These are phyloP conservation scores for Himalopsyche tibetana DNA, from an alignment of 2,888 invertebrate species.

Conservation along the genomic window DNA sequence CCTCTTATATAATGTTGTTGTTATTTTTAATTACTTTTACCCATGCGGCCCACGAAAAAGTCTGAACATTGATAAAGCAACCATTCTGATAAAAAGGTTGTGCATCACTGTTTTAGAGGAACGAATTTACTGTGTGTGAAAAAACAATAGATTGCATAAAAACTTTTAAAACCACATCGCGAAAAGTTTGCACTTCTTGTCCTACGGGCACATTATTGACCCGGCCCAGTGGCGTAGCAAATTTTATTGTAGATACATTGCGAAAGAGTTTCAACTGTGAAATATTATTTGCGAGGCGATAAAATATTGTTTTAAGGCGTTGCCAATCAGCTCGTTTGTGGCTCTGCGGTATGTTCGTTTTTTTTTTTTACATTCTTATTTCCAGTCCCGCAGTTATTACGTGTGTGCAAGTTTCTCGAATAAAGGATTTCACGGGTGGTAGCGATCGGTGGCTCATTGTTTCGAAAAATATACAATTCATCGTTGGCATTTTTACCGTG, in stretches of 20 bases:
- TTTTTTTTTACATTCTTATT: background rate
- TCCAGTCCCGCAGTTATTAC: background rate
- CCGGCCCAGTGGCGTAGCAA: slow-evolving; percentile 23
- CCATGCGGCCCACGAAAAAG: too few relatives aligned
- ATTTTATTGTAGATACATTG: slow-evolving; percentile 36
- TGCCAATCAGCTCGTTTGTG: slow-evolving; percentile 12
- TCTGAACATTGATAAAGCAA: too few relatives aligned
- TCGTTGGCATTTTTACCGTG: too few relatives aligned
- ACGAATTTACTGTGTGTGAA: too few relatives aligned
- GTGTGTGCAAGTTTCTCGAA: background rate
- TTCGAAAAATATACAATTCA: background rate
- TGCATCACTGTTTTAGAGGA: too few relatives aligned
- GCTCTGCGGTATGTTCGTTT: background rate
- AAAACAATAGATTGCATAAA: too few relatives aligned
- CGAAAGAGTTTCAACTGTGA: slow-evolving; percentile 5
- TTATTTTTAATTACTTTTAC: too few relatives aligned
- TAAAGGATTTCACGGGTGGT: slow-evolving; percentile 19
- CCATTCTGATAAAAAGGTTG: too few relatives aligned
- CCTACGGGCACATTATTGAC: background rate
- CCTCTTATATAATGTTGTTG: too few relatives aligned
- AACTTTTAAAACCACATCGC: too few relatives aligned
- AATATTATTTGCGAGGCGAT: background rate
- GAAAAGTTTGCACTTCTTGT: background rate
- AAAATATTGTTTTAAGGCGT: slow-evolving; percentile 11
- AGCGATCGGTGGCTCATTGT: slow-evolving; percentile 36